Base-by-base conservation (phyloP, 2,888 invertebrate genomes). In the Cheilosia vulpina region DNA sequence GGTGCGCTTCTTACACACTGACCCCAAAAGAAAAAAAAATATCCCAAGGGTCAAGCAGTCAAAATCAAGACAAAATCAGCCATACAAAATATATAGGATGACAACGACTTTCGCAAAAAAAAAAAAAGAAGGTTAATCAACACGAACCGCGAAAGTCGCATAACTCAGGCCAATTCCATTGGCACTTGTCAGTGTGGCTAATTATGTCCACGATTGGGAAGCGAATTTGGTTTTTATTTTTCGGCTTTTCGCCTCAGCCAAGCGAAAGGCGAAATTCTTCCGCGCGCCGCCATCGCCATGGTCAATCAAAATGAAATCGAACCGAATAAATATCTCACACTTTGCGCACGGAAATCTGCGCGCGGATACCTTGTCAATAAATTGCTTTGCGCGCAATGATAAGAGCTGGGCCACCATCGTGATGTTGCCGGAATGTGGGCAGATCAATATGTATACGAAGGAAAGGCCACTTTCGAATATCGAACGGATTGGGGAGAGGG, bases 231-330 rank as follows among this genome's bases (percentile, higher is more conserved):
- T 60, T 66, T 53, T n/a, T 57, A n/a, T 71, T 63, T 13, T 34
- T 6, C 34, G 31, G 31, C 43, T 65, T 55, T 19, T 31, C 15
- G 11, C 9, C 13, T 38, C 19, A 4, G 6, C 41, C 17, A 15
- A 50, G 65, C 57, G 76, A 69, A 78, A 63, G 68, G 57, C 73
- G 31, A 24, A 72, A 53, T 71, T 69, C 45, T n/a, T 27, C 38
- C 19, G 50, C 17, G 2, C 31, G 9, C 31, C 31, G 9, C 31
- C 31, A 31, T 31, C 15, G 55, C 63, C 65, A 66, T 68, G 84
- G 80, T 85, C 84, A 85, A 85, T 85, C 84, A 85, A 85, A 85
- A 76, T 71, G 76, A 76, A 85, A 85, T 85, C 85, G 77, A 85
- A 71, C 72, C 66, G 72, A 85, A 85, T 85, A 85, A 85, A 81